Evolutionary conservation across 2,888 invertebrate species (phyloP).

Genomic region (Eupithecia subfuscata): DNA sequence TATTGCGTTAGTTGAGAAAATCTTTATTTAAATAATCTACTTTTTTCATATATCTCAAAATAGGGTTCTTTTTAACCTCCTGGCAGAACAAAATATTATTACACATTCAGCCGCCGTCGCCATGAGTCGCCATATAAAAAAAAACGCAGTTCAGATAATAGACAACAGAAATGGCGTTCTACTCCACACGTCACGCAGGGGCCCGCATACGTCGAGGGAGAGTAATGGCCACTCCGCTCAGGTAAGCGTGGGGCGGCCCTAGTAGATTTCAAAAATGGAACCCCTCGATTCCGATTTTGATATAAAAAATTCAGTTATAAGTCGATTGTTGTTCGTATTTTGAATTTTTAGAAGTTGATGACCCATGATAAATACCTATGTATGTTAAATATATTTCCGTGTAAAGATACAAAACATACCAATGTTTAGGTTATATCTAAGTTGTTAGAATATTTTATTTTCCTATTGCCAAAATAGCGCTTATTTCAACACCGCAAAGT

Average conservation of each 20-base stretch:
- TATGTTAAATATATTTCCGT: too few relatives aligned
- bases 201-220: conserved; percentile 61
- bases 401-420: too few relatives aligned
- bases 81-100: background rate
- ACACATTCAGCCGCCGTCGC: background rate
- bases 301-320: conserved; percentile 30
- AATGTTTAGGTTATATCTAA: background rate
- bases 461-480: conserved; percentile 23
- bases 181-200: conserved; percentile 59
- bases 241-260: conserved; percentile 67
- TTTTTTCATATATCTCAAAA: background rate
- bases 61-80: background rate
- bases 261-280: conserved; percentile 58
- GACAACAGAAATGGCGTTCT: conserved; percentile 64
- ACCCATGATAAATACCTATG: too few relatives aligned
- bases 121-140: conserved; percentile 20
- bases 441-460: background rate
- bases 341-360: background rate
- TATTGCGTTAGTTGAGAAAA: too few relatives aligned
- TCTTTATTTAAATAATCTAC: too few relatives aligned
- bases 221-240: conserved; percentile 71
- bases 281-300: conserved; percentile 43
- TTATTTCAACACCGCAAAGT: conserved; percentile 19
- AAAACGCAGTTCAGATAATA: conserved; percentile 49
- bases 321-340: conserved; percentile 9